A percentile compares a stretch with the other conserved stretches of the same genome.
Conservation (phyloP, 2,888 invertebrate species). For the Drosophila antonietae region DNA sequence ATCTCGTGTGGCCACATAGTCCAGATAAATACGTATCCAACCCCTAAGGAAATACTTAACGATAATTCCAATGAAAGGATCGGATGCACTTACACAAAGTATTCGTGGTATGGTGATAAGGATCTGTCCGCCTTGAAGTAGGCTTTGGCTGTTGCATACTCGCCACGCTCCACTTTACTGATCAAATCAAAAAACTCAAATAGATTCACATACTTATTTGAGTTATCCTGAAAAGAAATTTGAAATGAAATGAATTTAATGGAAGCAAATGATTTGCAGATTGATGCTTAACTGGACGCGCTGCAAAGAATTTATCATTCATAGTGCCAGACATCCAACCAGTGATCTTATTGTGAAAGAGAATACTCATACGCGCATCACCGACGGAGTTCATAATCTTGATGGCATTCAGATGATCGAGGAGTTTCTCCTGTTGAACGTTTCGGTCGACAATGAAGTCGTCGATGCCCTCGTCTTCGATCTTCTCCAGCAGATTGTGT, state of each 20-base stretch:
- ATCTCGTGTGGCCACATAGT: slow-evolving; percentile 55
- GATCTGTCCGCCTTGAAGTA: slow-evolving; percentile 35
- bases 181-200: slow-evolving; percentile 64
- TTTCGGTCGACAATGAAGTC: not conserved
- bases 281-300: slow-evolving; percentile 8
- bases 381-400: slow-evolving; percentile 47
- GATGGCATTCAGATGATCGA: slow-evolving; percentile 57
- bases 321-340: not conserved
- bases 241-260: not conserved
- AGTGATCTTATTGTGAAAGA: slow-evolving; percentile 50
- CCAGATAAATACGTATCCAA: slow-evolving; percentile 65
- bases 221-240: slow-evolving; percentile 25
- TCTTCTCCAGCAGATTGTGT: slow-evolving; percentile 38
- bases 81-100: slow-evolving; percentile 49
- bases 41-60: slow-evolving; percentile 24
- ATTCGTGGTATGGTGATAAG: slow-evolving; percentile 32
- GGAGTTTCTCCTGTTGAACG: slow-evolving; percentile 8
- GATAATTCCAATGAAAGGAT: not conserved
- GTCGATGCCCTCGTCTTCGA: slow-evolving; percentile 41
- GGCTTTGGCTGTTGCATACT: slow-evolving; percentile 53
- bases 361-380: slow-evolving; percentile 37
- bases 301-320: slow-evolving; percentile 3
- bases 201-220: slow-evolving; percentile 13
- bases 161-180: slow-evolving; percentile 60
- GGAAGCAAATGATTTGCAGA: no score